A percentile compares a stretch with the other conserved stretches of the same genome.
phyloP scores from a whole-genome alignment of 2,888 invertebrate species.

The Germaria angustata region DNA sequence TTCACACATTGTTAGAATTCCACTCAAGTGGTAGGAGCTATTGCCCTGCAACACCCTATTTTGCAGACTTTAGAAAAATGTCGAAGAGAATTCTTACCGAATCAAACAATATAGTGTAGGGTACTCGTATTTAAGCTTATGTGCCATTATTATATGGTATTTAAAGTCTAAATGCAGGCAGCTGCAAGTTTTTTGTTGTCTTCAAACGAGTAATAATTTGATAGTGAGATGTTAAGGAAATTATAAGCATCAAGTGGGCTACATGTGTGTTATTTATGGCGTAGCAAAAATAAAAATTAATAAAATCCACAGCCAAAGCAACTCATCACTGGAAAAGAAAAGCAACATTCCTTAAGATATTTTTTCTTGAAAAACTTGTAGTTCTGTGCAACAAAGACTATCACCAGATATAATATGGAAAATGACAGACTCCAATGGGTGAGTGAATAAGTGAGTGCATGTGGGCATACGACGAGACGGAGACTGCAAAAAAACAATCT shows the following conservation, averaged over 20 bases:
- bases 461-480: conserved; percentile 75
- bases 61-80: no score
- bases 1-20: no score
- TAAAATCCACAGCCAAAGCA: conserved; percentile 18
- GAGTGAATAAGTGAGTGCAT: conserved; percentile 64
- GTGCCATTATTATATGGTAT: conserved; percentile 4
- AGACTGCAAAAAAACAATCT: not conserved
- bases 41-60: no score
- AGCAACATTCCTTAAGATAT: conserved; percentile 41
- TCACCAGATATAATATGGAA: conserved; percentile 8
- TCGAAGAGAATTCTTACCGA: no score
- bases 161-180: conserved; percentile 43
- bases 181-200: conserved; percentile 48
- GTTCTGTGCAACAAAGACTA: conserved; percentile 4
- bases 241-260: conserved; percentile 72
- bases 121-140: not conserved
- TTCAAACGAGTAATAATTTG: conserved; percentile 35
- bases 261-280: conserved; percentile 55
- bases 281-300: conserved; percentile 18
- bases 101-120: no score
- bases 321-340: conserved; percentile 31
- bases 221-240: conserved; percentile 57
- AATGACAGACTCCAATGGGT: conserved; percentile 18
- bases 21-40: no score
- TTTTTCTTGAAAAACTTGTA: conserved; percentile 11